Conservation (phyloP, 2,797 vertebrate genomes). For the Coreius guichenoti region DNA sequence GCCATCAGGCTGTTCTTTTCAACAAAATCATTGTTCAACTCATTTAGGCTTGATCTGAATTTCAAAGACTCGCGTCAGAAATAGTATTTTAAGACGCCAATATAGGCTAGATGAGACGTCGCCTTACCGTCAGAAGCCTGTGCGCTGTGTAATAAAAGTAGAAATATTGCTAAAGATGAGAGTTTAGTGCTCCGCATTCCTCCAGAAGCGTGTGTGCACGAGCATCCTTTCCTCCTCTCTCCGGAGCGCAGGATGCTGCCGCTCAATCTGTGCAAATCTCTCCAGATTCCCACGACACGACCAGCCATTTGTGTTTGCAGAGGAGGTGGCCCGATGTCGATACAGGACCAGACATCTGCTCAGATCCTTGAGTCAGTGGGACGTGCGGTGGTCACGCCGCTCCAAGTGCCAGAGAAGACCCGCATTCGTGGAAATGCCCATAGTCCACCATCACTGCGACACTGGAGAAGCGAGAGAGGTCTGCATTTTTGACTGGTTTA, state of each 20-base stretch:
- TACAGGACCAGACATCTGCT: slow-evolving; percentile 81
- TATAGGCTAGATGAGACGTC: background rate
- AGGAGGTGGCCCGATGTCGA: slow-evolving; percentile 74
- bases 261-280: slow-evolving; percentile 66
- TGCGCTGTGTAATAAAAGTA: slow-evolving; percentile 74
- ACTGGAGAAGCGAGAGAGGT: slow-evolving; percentile 66
- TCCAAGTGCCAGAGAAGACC: slow-evolving; percentile 63
- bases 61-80: background rate
- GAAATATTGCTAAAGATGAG: slow-evolving; percentile 71
- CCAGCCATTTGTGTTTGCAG: slow-evolving; percentile 80
- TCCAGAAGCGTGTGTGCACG: slow-evolving; percentile 44
- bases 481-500: background rate
- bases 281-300: slow-evolving; percentile 74
- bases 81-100: background rate
- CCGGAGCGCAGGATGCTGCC: slow-evolving; percentile 45
- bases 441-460: slow-evolving; percentile 72
- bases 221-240: slow-evolving; percentile 66
- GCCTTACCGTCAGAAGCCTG: slow-evolving; percentile 79
- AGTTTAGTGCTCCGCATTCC: slow-evolving; percentile 72
- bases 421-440: slow-evolving; percentile 66
- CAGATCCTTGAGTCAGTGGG: slow-evolving; percentile 68
- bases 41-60: background rate
- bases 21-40: background rate
- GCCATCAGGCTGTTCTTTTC: background rate
- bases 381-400: slow-evolving; percentile 55